Conservation (phyloP, 2,113 vertebrate genomes). For the Megatriorchis doriae region DNA sequence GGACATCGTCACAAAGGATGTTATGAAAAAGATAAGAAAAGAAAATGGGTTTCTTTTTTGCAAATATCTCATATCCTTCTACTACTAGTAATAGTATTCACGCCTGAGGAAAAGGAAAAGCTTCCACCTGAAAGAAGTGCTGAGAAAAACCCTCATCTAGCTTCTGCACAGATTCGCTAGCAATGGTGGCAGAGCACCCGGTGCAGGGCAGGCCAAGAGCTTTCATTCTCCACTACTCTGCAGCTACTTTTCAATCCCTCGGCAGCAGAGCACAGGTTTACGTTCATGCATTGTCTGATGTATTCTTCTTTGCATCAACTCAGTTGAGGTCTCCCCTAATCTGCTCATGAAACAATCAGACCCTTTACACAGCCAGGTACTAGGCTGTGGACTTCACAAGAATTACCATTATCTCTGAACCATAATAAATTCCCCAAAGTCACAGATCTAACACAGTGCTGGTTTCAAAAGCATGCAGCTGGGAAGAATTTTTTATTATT, state of each 20-base stretch:
- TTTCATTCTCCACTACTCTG: not conserved
- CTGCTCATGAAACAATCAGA: rapidly evolving
- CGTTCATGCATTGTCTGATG: not conserved
- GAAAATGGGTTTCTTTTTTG: not conserved
- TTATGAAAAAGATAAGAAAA: not conserved
- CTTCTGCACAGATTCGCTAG: not conserved
- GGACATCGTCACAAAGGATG: not conserved
- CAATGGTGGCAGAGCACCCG: not conserved
- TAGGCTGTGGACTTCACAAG: not conserved
- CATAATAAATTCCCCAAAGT: not conserved
- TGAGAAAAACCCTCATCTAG: not conserved
- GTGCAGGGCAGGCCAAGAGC: not conserved
- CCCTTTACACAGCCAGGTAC: not conserved
- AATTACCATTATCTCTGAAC: not conserved
- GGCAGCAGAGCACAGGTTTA: not conserved
- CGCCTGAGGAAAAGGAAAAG: not conserved
- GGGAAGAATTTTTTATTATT: not conserved
- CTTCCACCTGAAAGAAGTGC: not conserved
- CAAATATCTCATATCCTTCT: not conserved
- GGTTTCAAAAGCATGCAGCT: not conserved
- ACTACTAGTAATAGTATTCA: not conserved
- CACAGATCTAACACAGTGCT: not conserved
- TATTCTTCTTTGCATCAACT: not conserved
- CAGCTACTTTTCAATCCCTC: not conserved
- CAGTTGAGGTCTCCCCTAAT: not conserved